Percentiles rank a stretch among this genome's conserved stretches.
These are phyloP conservation scores for Jacana jacana DNA, from an alignment of 2,113 vertebrate species.

Conservation along the genomic window DNA sequence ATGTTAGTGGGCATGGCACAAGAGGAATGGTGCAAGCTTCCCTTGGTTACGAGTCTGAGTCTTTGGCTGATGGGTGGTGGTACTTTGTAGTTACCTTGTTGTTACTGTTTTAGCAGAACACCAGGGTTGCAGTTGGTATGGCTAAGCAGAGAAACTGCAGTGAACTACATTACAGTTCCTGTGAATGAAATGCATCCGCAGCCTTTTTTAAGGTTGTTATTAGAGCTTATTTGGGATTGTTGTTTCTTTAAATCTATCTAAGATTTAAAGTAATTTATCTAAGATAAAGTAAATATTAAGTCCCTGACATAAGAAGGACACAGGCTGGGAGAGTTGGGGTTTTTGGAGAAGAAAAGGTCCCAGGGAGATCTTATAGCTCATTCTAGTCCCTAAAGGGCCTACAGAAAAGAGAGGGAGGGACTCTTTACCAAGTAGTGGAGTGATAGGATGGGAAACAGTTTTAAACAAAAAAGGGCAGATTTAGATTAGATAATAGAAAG, in stretches of 20 bases:
- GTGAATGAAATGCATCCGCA: too few species aligned
- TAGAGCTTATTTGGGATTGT: background rate
- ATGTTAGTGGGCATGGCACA: fast-evolving
- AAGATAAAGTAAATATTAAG: background rate
- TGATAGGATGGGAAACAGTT: background rate
- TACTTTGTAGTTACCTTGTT: background rate
- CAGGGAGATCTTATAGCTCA: background rate
- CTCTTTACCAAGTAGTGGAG: background rate
- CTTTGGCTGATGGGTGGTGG: background rate
- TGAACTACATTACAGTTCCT: too few species aligned
- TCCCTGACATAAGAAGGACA: background rate
- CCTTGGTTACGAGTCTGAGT: too few species aligned
- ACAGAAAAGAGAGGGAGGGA: background rate
- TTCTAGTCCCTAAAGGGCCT: background rate
- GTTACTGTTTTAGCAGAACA: background rate
- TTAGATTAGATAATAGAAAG: background rate
- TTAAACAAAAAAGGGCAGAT: background rate
- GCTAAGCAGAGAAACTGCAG: background rate
- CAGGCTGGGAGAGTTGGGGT: background rate
- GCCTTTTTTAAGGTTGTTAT: background rate
- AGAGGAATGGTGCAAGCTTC: background rate
- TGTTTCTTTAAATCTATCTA: background rate
- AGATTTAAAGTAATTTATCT: background rate
- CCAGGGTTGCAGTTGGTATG: background rate
- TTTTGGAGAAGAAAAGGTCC: background rate